Evolutionary conservation across 2,113 vertebrate genomes (phyloP).

Genomic region (Myodes glareolus): DNA sequence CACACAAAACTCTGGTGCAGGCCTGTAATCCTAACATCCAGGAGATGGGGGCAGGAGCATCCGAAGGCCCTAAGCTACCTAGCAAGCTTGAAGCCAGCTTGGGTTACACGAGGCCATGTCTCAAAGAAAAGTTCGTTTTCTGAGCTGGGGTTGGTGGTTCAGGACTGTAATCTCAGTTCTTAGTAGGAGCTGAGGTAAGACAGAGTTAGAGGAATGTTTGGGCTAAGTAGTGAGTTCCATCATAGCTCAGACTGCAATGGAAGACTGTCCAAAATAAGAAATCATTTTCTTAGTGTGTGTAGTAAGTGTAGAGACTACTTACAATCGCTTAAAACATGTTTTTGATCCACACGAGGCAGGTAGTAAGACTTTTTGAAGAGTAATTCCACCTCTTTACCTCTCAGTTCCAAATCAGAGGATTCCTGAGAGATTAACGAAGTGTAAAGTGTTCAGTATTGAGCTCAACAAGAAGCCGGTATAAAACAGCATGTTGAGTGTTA

Average conservation of each 20-base stretch:
- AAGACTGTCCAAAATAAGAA: neutral
- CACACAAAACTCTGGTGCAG: neutral
- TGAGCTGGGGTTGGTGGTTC: neutral
- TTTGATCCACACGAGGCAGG: neutral
- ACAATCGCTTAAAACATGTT: neutral
- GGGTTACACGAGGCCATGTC: neutral
- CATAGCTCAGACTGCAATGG: neutral
- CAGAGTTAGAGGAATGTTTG: neutral
- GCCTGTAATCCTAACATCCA: neutral
- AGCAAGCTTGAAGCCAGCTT: neutral
- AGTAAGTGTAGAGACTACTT: neutral
- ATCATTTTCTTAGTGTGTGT: neutral
- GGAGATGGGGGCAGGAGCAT: neutral
- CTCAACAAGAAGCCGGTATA: neutral
- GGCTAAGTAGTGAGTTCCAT: neutral
- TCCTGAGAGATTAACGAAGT: neutral
- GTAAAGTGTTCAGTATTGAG: neutral
- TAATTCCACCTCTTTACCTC: neutral
- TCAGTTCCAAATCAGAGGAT: neutral
- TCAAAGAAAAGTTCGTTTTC: neutral
- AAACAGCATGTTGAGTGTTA: neutral
- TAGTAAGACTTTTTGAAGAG: neutral
- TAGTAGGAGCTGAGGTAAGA: neutral
- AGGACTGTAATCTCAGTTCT: neutral
- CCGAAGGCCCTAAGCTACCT: neutral